phyloP scores from a whole-genome alignment of 2,797 vertebrate species.

The Eurystomus glaucurus region DNA sequence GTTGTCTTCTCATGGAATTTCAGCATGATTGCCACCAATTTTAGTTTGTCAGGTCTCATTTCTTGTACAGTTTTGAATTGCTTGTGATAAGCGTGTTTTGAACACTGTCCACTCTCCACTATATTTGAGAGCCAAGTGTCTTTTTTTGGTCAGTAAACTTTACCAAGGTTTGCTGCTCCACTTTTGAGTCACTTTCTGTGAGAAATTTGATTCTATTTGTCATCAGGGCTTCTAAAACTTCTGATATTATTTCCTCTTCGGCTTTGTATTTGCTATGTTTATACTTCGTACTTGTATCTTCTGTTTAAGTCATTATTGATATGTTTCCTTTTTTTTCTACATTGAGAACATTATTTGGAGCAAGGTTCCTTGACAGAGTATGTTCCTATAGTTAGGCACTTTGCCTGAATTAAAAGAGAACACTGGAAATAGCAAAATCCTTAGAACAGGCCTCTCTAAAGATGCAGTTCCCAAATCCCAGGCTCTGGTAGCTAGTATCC shows the following conservation, averaged over 20 bases:
- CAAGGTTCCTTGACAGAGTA: background rate
- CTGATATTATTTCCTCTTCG: background rate
- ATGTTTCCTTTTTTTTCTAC: background rate
- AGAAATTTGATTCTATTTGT: background rate
- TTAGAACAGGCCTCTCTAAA: background rate
- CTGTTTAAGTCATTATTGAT: background rate
- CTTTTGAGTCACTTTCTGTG: background rate
- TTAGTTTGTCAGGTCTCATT: background rate
- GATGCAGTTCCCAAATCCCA: background rate
- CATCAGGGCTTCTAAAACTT: background rate
- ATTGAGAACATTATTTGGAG: background rate
- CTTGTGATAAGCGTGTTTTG: background rate
- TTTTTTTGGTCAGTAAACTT: background rate
- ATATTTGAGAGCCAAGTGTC: background rate
- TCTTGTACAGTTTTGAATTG: background rate
- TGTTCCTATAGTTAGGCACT: background rate
- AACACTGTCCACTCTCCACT: fast-evolving
- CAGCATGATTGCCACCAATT: background rate
- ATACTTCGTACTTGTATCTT: background rate
- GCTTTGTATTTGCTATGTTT: background rate
- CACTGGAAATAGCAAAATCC: background rate
- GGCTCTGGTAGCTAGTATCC: background rate
- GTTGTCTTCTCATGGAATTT: background rate
- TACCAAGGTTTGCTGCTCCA: background rate
- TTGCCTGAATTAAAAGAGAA: background rate